A percentile compares a stretch with the other conserved stretches of the same genome.
phyloP scores from a whole-genome alignment of 1,140 invertebrate genomes.

The Drosophila teissieri region DNA sequence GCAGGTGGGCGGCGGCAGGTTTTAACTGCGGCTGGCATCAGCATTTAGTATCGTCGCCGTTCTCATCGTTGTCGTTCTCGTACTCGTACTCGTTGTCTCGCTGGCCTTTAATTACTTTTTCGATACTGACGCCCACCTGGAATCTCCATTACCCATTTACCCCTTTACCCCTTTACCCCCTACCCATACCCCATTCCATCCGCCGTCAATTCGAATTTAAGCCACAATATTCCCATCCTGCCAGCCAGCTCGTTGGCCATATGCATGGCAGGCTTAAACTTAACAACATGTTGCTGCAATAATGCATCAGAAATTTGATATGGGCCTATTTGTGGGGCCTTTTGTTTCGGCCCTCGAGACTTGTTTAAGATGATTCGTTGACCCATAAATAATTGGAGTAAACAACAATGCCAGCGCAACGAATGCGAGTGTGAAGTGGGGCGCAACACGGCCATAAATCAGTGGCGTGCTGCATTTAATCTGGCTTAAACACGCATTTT shows the following conservation, averaged over 20 bases:
- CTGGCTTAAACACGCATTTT: constrained; percentile 81
- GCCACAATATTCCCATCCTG: too few relatives aligned
- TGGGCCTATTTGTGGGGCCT: constrained; percentile 12
- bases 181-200: neutral
- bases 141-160: too few relatives aligned
- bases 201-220: constrained; percentile 28
- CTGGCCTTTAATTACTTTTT: constrained; percentile 79
- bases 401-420: constrained; percentile 70
- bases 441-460: constrained; percentile 62
- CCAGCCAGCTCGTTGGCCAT: constrained; percentile 29
- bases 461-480: constrained; percentile 70
- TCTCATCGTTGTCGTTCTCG: neutral
- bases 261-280: too few relatives aligned
- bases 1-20: constrained; percentile 46
- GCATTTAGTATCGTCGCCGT: constrained; percentile 29
- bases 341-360: constrained; percentile 21
- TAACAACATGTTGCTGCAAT: constrained; percentile 11
- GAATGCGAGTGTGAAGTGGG: constrained; percentile 32
- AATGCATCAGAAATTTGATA: constrained; percentile 20
- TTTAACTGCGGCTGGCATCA: constrained; percentile 53
- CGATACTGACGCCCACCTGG: constrained; percentile 68
- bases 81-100: too few relatives aligned
- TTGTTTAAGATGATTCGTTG: constrained; percentile 58
- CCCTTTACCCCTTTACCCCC: too few relatives aligned
- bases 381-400: constrained; percentile 78